Base-by-base conservation (phyloP, 1,140 invertebrate genomes). In the Phymorhynchus buccinoides region DNA sequence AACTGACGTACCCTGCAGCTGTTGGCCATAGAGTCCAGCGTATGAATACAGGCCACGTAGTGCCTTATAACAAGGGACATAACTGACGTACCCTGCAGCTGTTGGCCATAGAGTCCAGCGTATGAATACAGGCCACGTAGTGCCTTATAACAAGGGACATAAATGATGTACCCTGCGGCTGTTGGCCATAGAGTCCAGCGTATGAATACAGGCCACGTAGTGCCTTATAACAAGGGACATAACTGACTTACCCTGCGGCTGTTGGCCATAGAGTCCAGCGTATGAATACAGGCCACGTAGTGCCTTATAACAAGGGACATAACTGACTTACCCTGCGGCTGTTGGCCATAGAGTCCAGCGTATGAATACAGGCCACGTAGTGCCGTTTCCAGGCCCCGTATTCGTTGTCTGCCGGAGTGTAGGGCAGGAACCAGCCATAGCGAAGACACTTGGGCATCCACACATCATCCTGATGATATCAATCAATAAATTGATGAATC, bases 361-460 rank as follows among this genome's bases (percentile, higher is more conserved):
- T 89, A 32, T 89, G 87, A 39, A 89, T 89, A 87, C 90, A 91
- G 0, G 87, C 91, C 27, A 93, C 86, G 84, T 93, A 94, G 80
- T 91, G 90, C 82, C 89, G 88, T 84, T 94, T 94, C 93, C 93
- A 94, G 3, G 90, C 87, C 18, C 92, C 92, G 87, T 83, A 89
- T 86, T 93, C 93, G 87, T 91, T 90, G 41, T 91, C 91, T 71
- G 89, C 89, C 1, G 92, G 90, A 39, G 87, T 89, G 79, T 92
- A 92, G 12, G 91, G 89, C 12, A 93, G 82, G 48, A 90, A 90
- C 93, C 93, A 94, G 6, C 93, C 93, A 79, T 92, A 88, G 32
- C 88, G 89, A 42, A 93, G 52, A 89, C 92, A 93, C 83, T 93
- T 93, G 3, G 89, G 88, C 88, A 92, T 91, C 93, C 93, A 93